Evolutionary conservation across 2,113 vertebrate genomes (phyloP).

Genomic region (Rhea americana): DNA sequence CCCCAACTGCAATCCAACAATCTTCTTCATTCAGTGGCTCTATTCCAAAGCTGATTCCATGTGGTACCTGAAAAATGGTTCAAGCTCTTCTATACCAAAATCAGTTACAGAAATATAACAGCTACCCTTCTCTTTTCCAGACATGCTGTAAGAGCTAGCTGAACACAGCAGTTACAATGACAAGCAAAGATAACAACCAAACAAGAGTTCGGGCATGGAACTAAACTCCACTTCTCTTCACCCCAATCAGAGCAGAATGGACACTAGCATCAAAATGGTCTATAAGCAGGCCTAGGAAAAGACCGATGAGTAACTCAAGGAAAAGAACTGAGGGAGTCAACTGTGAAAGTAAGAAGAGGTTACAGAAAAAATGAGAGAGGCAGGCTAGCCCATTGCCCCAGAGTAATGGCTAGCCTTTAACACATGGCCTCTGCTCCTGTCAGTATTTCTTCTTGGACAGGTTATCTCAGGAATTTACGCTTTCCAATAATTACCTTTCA

Average conservation of each 20-base stretch:
- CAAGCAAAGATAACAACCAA: constrained; percentile 5
- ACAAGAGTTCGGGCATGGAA: not conserved
- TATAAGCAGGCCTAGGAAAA: not conserved
- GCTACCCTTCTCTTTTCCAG: not conserved
- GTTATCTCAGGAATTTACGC: constrained; percentile 80
- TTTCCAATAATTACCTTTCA: constrained; percentile 80
- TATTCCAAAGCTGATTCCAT: not conserved
- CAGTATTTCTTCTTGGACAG: constrained; percentile 75
- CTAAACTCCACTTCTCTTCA: not conserved
- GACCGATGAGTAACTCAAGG: not conserved
- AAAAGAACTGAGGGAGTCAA: constrained; percentile 4
- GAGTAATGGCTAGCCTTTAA: constrained; percentile 53
- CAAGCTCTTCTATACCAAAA: not conserved
- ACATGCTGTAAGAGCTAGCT: not conserved
- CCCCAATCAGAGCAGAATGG: not conserved
- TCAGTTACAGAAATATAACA: not conserved
- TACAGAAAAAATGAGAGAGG: not conserved
- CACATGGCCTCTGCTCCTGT: constrained; percentile 58
- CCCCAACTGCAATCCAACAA: not conserved
- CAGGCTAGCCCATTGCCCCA: constrained; percentile 32
- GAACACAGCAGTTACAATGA: not conserved
- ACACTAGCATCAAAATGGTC: not conserved
- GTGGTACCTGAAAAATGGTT: not conserved
- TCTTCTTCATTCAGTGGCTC: not conserved
- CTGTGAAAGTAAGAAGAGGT: constrained; percentile 26